Percentiles rank a stretch among this genome's conserved stretches.
phyloP scores from a whole-genome alignment of 2,797 vertebrate species.

The Melanotaenia boesemani region DNA sequence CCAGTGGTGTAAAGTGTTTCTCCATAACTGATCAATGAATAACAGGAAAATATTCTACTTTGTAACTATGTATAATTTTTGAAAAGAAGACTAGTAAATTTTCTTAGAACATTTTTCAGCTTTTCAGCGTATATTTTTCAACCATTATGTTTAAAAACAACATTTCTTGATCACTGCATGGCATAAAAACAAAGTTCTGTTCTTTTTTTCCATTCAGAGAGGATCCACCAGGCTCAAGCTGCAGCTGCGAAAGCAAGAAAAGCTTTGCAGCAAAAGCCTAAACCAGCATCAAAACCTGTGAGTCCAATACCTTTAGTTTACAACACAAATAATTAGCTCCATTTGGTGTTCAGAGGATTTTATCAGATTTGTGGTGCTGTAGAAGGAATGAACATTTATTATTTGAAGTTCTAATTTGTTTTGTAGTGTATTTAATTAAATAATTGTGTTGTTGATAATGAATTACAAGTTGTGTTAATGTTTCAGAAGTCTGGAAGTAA shows the following conservation, averaged over 20 bases:
- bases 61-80: not conserved
- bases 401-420: not conserved
- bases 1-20: not conserved
- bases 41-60: not conserved
- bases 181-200: not conserved
- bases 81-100: not conserved
- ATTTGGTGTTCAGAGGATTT: not conserved
- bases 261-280: conserved; percentile 97
- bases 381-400: conserved; percentile 1
- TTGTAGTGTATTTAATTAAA: not conserved
- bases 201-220: conserved; percentile 81
- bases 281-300: conserved; percentile 93
- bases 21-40: not conserved
- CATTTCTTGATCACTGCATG: not conserved
- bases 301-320: conserved; percentile 55
- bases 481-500: conserved; percentile 92
- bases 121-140: not conserved
- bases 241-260: conserved; percentile 98
- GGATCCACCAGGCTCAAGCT: conserved; percentile 97
- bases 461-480: conserved; percentile 23
- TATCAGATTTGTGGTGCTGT: not conserved
- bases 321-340: not conserved
- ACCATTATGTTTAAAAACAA: not conserved
- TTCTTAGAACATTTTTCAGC: not conserved
- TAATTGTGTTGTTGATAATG: not conserved